phyloP scores from a whole-genome alignment of 1,140 invertebrate species.

The Polypedilum vanderplanki region DNA sequence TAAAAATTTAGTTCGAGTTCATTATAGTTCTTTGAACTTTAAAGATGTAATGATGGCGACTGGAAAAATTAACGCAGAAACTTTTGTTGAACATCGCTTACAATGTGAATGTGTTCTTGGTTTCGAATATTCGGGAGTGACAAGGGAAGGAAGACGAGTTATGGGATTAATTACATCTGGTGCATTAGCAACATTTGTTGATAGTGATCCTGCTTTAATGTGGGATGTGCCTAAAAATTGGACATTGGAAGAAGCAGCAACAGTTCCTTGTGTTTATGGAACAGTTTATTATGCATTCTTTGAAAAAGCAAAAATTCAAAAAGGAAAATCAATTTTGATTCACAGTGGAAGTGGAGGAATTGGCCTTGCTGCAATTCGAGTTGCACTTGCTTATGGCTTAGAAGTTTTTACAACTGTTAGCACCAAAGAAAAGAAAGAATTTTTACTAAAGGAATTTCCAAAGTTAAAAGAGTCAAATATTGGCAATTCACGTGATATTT shows the following conservation, averaged over 20 bases:
- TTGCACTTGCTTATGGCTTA: conserved; percentile 48
- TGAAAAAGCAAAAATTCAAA: conserved; percentile 47
- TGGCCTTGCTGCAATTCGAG: conserved; percentile 63
- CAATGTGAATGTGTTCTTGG: conserved; percentile 73
- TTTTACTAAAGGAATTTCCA: conserved; percentile 39
- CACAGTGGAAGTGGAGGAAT: conserved; percentile 63
- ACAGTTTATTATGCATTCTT: conserved; percentile 57
- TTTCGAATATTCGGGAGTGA: conserved; percentile 70
- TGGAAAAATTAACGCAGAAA: neutral
- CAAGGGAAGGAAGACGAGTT: conserved; percentile 56
- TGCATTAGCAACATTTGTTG: conserved; percentile 67
- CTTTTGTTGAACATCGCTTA: conserved; percentile 54
- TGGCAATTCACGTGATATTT: conserved; percentile 48
- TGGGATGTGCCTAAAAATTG: conserved; percentile 56
- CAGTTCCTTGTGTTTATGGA: conserved; percentile 54
- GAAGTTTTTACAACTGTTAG: conserved; percentile 47
- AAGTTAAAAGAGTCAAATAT: conserved; percentile 43
- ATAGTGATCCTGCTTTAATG: conserved; percentile 51
- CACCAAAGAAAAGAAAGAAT: conserved; percentile 42
- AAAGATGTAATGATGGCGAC: neutral
- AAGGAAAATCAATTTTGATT: conserved; percentile 56
- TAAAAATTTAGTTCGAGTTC: conserved; percentile 50
- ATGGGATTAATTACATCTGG: conserved; percentile 73
- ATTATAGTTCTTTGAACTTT: neutral
- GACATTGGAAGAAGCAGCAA: conserved; percentile 53